Evolutionary conservation across 2,797 vertebrate genomes (phyloP).

Genomic region (Mergus octosetaceus): DNA sequence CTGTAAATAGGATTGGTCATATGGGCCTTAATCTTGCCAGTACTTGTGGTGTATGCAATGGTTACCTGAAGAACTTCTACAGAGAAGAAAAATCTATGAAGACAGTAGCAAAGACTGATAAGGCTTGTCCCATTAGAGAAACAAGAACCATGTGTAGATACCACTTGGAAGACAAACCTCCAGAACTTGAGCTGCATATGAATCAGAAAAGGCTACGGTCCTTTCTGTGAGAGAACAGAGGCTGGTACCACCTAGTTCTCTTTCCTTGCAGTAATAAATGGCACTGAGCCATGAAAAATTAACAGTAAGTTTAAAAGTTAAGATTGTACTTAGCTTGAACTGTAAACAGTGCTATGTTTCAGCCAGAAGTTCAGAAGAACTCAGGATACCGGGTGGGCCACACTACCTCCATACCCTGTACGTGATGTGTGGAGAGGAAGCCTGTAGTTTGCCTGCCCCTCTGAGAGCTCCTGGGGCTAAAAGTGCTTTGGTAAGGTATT

Average conservation of each 20-base stretch:
- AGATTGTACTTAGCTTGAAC: not conserved
- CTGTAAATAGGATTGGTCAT: not conserved
- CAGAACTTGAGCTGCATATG: not conserved
- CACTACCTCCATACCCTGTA: not conserved
- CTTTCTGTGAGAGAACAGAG: not conserved
- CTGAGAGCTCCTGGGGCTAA: not conserved
- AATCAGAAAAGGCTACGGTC: not conserved
- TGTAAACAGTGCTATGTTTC: not conserved
- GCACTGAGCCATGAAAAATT: not conserved
- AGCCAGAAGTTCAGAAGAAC: not conserved
- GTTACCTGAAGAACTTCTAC: not conserved
- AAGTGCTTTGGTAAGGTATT: not conserved
- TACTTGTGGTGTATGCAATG: not conserved
- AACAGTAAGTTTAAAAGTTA: not conserved
- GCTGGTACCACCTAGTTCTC: not conserved
- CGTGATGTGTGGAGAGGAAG: not conserved
- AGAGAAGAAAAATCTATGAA: not conserved
- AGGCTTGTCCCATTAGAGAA: not conserved
- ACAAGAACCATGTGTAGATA: not conserved
- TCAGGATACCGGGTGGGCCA: not conserved
- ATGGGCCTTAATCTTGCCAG: not conserved
- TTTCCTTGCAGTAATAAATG: not conserved
- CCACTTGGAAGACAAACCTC: not conserved
- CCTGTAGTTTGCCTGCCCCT: not conserved
- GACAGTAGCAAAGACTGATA: not conserved